Conservation (phyloP, 2,888 invertebrate species). For the Drosophila siamana region DNA sequence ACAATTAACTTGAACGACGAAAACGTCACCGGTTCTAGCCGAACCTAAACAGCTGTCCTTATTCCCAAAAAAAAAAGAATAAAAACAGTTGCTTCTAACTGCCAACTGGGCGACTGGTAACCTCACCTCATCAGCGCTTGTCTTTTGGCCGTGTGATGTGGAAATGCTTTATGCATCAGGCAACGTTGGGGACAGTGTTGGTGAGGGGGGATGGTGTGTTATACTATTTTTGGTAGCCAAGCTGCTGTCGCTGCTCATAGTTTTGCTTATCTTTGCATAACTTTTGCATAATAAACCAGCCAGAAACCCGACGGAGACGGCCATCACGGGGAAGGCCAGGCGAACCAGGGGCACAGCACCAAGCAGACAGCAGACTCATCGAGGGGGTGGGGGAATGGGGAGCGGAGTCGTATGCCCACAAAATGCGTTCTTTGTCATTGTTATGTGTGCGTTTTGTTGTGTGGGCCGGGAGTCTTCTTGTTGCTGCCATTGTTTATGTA, state of each 20-base stretch:
- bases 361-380: not conserved
- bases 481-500: slow-evolving; percentile 76
- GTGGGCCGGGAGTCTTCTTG: slow-evolving; percentile 43
- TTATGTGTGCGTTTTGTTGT: slow-evolving; percentile 55
- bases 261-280: slow-evolving; percentile 83
- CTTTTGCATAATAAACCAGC: slow-evolving; percentile 82
- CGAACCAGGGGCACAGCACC: not conserved
- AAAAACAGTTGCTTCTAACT: slow-evolving; percentile 36
- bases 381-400: not conserved
- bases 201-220: slow-evolving; percentile 45
- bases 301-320: slow-evolving; percentile 45
- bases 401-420: slow-evolving; percentile 25
- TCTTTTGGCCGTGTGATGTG: slow-evolving; percentile 52
- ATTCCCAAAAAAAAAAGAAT: too few species aligned
- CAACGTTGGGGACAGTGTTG: slow-evolving; percentile 1
- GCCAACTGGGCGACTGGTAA: slow-evolving; percentile 24
- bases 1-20: slow-evolving; percentile 73
- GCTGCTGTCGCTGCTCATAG: slow-evolving; percentile 77
- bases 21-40: slow-evolving; percentile 37
- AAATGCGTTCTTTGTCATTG: slow-evolving; percentile 81
- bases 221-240: slow-evolving; percentile 65
- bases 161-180: slow-evolving; percentile 50
- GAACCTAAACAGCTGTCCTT: slow-evolving; percentile 61
- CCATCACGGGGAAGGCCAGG: slow-evolving; percentile 36
- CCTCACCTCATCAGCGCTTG: slow-evolving; percentile 43